phyloP scores from a whole-genome alignment of 2,797 vertebrate genomes.

The Sitta carolinensis region DNA sequence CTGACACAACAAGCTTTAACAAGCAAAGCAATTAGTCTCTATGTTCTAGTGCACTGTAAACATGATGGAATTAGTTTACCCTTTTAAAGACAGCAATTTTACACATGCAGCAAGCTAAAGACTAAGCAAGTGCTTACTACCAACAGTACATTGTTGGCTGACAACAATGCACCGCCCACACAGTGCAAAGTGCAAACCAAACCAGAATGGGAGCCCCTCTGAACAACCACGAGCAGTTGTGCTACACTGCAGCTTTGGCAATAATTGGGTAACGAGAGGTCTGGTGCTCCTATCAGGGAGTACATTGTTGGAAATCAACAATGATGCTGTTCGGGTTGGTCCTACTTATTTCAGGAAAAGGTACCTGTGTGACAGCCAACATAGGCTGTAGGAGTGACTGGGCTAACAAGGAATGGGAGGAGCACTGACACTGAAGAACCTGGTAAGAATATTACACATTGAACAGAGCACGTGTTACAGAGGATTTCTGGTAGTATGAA shows the following conservation, averaged over 20 bases:
- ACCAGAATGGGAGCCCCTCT: background rate
- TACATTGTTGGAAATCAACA: constrained; percentile 92
- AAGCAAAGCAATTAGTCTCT: constrained; percentile 54
- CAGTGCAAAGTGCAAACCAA: constrained; percentile 73
- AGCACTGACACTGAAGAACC: constrained; percentile 79
- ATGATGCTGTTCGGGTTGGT: constrained; percentile 80
- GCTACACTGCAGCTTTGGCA: constrained; percentile 38
- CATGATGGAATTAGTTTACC: background rate
- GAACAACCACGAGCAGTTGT: background rate
- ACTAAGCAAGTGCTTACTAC: constrained; percentile 79
- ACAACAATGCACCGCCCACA: constrained; percentile 94
- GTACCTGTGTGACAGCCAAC: constrained; percentile 93
- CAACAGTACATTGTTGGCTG: constrained; percentile 95
- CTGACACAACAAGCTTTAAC: constrained; percentile 15
- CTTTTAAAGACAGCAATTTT: background rate
- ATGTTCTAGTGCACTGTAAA: constrained; percentile 34
- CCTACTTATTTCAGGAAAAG: constrained; percentile 71
- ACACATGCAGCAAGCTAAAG: constrained; percentile 82
- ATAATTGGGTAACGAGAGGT: background rate
- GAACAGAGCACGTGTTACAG: constrained; percentile 66
- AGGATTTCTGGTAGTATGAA: background rate
- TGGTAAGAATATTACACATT: constrained; percentile 79
- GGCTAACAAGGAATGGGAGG: constrained; percentile 89
- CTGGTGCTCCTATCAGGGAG: constrained; percentile 75
- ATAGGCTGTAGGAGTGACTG: constrained; percentile 88